These are phyloP conservation scores for Menura novaehollandiae DNA, from an alignment of 2,113 vertebrate genomes.

Conservation along the genomic window DNA sequence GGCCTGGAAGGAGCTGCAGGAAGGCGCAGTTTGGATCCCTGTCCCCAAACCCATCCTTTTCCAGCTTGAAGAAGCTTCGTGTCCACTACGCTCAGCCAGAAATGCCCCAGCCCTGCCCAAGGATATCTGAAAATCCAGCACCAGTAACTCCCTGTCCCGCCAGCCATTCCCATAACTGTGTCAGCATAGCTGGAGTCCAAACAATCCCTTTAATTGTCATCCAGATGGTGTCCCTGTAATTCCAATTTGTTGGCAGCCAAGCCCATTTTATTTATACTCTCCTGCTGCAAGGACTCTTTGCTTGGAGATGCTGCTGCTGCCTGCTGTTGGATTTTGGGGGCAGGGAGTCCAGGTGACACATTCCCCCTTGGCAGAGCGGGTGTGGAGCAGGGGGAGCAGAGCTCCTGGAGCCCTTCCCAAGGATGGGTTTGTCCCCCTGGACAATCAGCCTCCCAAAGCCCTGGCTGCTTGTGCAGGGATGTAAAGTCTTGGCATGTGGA, in stretches of 20 bases:
- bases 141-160: background rate
- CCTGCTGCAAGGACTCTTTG: background rate
- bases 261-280: background rate
- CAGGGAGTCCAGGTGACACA: background rate
- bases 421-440: background rate
- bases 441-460: background rate
- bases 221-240: constrained; percentile 31
- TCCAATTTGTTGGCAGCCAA: constrained; percentile 9
- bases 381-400: background rate
- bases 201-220: constrained; percentile 16
- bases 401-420: background rate
- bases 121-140: background rate
- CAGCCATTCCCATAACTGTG: background rate
- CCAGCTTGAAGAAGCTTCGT: background rate
- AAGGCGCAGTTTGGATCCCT: background rate
- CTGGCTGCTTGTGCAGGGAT: too few species aligned
- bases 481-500: rapidly evolving
- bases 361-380: background rate
- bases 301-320: background rate
- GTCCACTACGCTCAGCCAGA: background rate
- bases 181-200: background rate
- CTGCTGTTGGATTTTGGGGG: background rate
- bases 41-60: background rate
- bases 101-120: background rate
- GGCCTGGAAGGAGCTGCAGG: background rate